Evolutionary conservation across 2,797 vertebrate species (phyloP), one percentile per base, ranked within the genome.

Genomic region (Xerus rutilus): DNA sequence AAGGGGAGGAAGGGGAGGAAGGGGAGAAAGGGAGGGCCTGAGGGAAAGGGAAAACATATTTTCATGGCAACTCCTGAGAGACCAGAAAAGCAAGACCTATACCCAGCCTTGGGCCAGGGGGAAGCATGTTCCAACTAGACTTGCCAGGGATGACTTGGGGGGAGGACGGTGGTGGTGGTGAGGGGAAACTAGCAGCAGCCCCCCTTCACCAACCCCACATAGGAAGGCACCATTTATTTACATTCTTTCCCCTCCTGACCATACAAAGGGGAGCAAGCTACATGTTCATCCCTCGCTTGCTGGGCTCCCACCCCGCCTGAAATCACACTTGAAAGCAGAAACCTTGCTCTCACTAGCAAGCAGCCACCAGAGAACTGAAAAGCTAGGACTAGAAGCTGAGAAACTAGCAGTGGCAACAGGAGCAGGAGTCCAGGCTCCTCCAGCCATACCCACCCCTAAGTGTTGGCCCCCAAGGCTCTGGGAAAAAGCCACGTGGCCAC

Each of bases 61-160:
- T 94, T 88, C 86, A 94, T 28, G 79, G 54, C 45, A 76, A 87
- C 67, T 95, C 86, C 91, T 62, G 57, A 96, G 95, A 96, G 95
- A 96, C 91, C 91, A 94, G 70, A 96, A 97, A 94, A 96, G 91
- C 67, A 52, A 89, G 76, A 45, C 83, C 76, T 70, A 35, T 39
- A 72, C 57, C 79, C 93, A 91, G 93, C 79, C 89, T 94, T 82
- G 77, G 93, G 84, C 90, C 21, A 39, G 64, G 28, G 73, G 59
- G 90, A 93, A 91, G 86, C 64, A 0, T 72, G 77, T 86, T 92
- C 83, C 0, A 14, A 94, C 83, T 83, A 96, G 91, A 91, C 45
- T 83, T 52, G 23, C 93, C 89, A 77, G 67, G 20, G 59, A 78
- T 59, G 92, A 28, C 39, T 96, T 65, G 25, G 20, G 21, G 6